Evolutionary conservation across 2,888 invertebrate species (phyloP).

Genomic region (Dolomedes plantarius): DNA sequence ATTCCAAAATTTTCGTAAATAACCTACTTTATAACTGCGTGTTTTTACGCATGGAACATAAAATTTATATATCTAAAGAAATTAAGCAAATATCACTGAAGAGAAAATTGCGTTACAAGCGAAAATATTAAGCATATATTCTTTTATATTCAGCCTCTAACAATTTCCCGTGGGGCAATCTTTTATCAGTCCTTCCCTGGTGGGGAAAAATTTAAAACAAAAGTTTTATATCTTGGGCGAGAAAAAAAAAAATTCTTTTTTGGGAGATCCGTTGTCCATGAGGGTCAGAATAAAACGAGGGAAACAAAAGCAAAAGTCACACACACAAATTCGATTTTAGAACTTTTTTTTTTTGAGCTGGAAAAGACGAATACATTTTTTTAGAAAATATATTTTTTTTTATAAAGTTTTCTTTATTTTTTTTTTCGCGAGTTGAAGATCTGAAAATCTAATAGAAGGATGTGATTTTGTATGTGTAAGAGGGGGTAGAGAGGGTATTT

Average conservation of each 20-base stretch:
- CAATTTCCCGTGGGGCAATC: not conserved
- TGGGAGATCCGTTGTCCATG: slow-evolving; percentile 20
- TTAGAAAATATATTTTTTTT: too few relatives aligned
- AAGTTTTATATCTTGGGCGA: not conserved
- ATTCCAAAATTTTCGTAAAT: too few relatives aligned
- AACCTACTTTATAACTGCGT: too few relatives aligned
- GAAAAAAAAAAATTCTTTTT: not conserved
- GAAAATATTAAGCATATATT: too few relatives aligned
- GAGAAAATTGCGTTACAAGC: too few relatives aligned
- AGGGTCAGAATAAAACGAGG: slow-evolving; percentile 32
- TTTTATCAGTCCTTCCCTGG: not conserved
- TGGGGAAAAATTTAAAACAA: not conserved
- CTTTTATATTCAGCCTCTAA: too few relatives aligned
- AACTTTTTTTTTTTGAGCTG: slow-evolving; percentile 6
- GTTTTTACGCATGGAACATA: too few relatives aligned
- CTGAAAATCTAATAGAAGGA: slow-evolving; percentile 54
- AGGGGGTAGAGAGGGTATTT: not conserved
- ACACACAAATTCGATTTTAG: slow-evolving; percentile 59
- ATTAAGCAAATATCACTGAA: too few relatives aligned
- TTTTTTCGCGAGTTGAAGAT: slow-evolving; percentile 30
- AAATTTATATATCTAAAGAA: too few relatives aligned
- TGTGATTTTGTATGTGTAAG: not conserved
- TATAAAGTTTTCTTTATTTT: slow-evolving; percentile 25
- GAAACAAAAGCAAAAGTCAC: slow-evolving; percentile 23
- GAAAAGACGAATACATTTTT: slow-evolving; percentile 10